These are phyloP conservation scores for Dendrolimus houi DNA, from an alignment of 2,888 invertebrate genomes.

Conservation along the genomic window DNA sequence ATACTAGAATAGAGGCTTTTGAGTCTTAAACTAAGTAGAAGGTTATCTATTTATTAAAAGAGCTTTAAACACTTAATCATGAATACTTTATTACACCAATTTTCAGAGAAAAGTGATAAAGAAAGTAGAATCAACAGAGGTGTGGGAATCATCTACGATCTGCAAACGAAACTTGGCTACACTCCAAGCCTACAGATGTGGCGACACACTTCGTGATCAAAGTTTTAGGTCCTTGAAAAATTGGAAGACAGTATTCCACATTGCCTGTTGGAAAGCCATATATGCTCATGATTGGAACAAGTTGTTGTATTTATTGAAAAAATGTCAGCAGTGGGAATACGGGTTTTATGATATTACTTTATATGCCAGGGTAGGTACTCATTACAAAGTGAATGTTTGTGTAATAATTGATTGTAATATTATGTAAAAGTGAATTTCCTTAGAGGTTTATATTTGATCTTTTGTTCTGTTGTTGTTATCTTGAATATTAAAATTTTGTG, in stretches of 20 bases:
- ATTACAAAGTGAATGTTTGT: background rate
- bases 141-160: slow-evolving; percentile 14
- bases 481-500: too few relatives aligned
- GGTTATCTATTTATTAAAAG: too few relatives aligned
- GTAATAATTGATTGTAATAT: too few relatives aligned
- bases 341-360: slow-evolving; percentile 21
- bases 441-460: too few relatives aligned
- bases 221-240: slow-evolving; percentile 2
- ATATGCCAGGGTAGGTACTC: slow-evolving; percentile 41
- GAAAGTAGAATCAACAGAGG: slow-evolving; percentile 21
- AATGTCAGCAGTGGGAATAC: slow-evolving; percentile 46
- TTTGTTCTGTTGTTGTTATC: too few relatives aligned
- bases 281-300: slow-evolving; percentile 60
- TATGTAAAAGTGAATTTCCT: too few relatives aligned
- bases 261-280: slow-evolving; percentile 39
- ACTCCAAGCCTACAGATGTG: slow-evolving; percentile 27
- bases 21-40: too few relatives aligned
- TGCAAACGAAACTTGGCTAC: slow-evolving; percentile 36
- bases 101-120: slow-evolving; percentile 40
- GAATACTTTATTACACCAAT: background rate
- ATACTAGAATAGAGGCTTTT: too few relatives aligned
- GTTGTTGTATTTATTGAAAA: slow-evolving; percentile 44
- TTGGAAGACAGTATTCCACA: slow-evolving; percentile 24
- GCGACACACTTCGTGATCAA: slow-evolving; percentile 9
- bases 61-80: too few relatives aligned